These are phyloP conservation scores for Melanotus villosus DNA, from an alignment of 2,888 invertebrate genomes.

Conservation along the genomic window DNA sequence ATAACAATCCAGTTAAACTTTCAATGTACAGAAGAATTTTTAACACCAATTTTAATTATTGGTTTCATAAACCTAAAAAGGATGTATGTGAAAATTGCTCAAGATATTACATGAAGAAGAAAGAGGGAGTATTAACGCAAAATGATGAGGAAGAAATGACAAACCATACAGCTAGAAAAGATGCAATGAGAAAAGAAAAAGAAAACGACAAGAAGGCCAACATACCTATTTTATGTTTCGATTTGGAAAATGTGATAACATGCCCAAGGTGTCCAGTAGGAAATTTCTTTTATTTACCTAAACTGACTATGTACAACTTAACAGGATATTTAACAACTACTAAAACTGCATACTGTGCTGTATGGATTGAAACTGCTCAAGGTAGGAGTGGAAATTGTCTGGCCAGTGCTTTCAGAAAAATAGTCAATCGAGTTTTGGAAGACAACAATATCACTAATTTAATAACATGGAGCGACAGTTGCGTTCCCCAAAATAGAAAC, in stretches of 20 bases:
- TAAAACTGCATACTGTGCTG: constrained; percentile 46
- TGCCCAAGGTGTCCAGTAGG: constrained; percentile 44
- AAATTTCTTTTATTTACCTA: constrained; percentile 42
- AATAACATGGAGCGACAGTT: constrained; percentile 53
- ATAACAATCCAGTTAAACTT: too few species aligned
- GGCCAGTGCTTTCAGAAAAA: constrained; percentile 48
- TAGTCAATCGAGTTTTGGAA: constrained; percentile 38
- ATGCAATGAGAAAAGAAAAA: constrained; percentile 2
- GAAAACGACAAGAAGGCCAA: constrained; percentile 14
- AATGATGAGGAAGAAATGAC: constrained; percentile 30
- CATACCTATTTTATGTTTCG: constrained; percentile 23
- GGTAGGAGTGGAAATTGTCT: constrained; percentile 48
- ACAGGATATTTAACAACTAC: constrained; percentile 45
- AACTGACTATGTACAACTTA: constrained; percentile 47
- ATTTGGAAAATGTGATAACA: constrained; percentile 49
- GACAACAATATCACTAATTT: constrained; percentile 47
- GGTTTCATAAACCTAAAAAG: constrained; percentile 39
- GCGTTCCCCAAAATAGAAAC: constrained; percentile 45
- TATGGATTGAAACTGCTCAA: constrained; percentile 45
- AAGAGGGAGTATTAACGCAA: constrained; percentile 21
- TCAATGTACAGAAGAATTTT: constrained; percentile 42
- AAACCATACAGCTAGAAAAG: constrained; percentile 33
- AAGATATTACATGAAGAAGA: constrained; percentile 30
- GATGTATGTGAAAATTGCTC: neutral
- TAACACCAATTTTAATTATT: constrained; percentile 45